Evolutionary conservation across 2,113 vertebrate species (phyloP), one percentile per base, ranked within the genome.

Genomic region (Ammodramus savannarum): DNA sequence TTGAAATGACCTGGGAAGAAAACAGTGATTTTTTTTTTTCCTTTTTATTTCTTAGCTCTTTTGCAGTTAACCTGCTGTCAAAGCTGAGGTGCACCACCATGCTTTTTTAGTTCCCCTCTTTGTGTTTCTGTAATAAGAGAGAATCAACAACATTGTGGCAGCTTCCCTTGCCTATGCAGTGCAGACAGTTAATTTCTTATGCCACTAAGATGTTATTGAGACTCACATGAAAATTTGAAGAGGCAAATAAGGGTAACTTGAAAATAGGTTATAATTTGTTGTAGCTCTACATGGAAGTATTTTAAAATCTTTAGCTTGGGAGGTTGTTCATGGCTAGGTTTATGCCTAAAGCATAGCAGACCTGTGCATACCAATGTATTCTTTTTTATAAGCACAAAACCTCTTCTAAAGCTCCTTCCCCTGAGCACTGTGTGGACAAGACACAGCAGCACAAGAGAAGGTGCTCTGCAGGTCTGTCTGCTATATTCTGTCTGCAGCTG

Each of bases 341-440:
- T 52, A 5, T 66, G 38, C 38, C 41, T 54, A 54, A 58, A 62
- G 38, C 10, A 3, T 48, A 9, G 44, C 18, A 80, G n/a, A 76
- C n/a, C 4, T 58, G 12, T 62, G 19, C 0, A 0, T 63, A 43
- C 9, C 27, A 12, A 13, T 1, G 1, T 48, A 21, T 67, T 61
- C 2, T 21, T 59, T 82, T 61, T 68, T 41, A 31, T 54, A 49
- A 51, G 54, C 57, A 32, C 34, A 44, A 38, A 75, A 7, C 15
- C 11, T 51, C 58, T 15, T 49, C 3, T 38, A 1, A 36, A 73
- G 41, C 57, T 78, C 13, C 32, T 74, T 87, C 27, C 13, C 6
- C 19, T 39, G 65, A 66, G 34, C 61, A 5, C 44, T 2, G 1
- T 6, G 2, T 34, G 54, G 38, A 29, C 26, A 55, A 44, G 72